These are phyloP conservation scores for Cerceris ruficornis DNA, from an alignment of 2,888 invertebrate species.

Conservation along the genomic window DNA sequence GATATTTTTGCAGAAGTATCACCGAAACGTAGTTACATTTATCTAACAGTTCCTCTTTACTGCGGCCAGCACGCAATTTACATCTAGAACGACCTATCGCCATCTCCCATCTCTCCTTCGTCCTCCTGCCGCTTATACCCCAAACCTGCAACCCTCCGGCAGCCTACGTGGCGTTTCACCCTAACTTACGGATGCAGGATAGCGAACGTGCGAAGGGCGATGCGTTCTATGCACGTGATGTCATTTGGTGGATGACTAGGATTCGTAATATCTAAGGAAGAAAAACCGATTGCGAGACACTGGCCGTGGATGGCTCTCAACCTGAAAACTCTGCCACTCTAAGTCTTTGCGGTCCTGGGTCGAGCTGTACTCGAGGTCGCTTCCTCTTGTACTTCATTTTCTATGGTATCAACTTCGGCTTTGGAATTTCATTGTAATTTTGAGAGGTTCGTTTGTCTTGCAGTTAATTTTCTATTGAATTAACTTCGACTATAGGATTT, in stretches of 20 bases:
- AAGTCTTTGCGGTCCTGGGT: too few relatives aligned
- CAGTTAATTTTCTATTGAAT: too few relatives aligned
- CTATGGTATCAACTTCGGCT: too few relatives aligned
- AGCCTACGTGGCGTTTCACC: neutral
- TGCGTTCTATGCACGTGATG: slow-evolving; percentile 23
- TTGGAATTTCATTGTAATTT: too few relatives aligned
- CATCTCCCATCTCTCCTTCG: slow-evolving; percentile 1
- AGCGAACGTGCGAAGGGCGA: slow-evolving; percentile 8
- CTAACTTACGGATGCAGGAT: slow-evolving; percentile 30
- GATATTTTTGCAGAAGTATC: slow-evolving; percentile 36
- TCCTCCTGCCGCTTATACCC: neutral
- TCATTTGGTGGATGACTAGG: neutral
- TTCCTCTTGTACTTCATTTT: too few relatives aligned
- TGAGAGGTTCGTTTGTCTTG: too few relatives aligned
- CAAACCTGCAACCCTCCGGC: slow-evolving; percentile 5
- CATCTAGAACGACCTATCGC: slow-evolving; percentile 15
- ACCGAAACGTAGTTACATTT: slow-evolving; percentile 23
- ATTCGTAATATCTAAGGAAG: too few relatives aligned
- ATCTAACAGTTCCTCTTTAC: slow-evolving; percentile 23
- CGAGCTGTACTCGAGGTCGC: too few relatives aligned
- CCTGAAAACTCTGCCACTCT: too few relatives aligned
- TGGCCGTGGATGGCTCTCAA: neutral
- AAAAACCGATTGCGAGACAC: neutral
- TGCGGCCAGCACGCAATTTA: slow-evolving; percentile 30
- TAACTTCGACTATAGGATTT: too few relatives aligned